A percentile compares a stretch with the other conserved stretches of the same genome.
Conservation (phyloP, 2,113 vertebrate genomes). For the Asarcornis scutulata region DNA sequence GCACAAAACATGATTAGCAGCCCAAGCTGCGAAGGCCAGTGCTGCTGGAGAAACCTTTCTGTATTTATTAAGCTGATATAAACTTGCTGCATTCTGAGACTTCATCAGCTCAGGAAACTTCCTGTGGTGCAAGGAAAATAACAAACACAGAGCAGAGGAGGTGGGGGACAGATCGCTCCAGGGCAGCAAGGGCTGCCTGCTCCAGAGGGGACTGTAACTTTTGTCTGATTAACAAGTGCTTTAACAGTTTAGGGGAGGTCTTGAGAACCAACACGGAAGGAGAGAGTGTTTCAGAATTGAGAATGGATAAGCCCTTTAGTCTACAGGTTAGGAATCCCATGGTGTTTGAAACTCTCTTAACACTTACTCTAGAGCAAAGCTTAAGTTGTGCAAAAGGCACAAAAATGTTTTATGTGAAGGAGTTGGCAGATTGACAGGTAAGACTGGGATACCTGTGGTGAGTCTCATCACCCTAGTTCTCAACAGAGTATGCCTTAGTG, state of each 20-base stretch:
- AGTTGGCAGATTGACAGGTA: background rate
- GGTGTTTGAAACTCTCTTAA: background rate
- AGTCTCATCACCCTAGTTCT: background rate
- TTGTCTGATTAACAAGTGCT: background rate
- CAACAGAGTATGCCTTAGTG: background rate
- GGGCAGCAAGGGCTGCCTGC: background rate
- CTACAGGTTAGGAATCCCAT: background rate
- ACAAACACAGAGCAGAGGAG: background rate
- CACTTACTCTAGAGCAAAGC: background rate
- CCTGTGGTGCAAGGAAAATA: slow-evolving; percentile 13
- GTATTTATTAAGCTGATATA: slow-evolving; percentile 1
- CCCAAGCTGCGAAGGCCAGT: background rate
- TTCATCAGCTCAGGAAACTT: slow-evolving; percentile 20
- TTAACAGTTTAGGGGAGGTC: background rate
- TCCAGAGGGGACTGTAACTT: background rate
- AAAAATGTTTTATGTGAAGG: background rate
- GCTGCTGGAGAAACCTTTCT: background rate
- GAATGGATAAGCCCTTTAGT: background rate
- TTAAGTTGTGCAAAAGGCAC: background rate
- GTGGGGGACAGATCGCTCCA: background rate
- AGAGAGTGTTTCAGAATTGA: background rate
- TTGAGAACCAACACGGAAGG: background rate
- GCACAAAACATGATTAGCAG: background rate
- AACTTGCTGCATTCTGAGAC: background rate
- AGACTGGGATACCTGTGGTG: background rate